phyloP scores from a whole-genome alignment of 2,797 vertebrate species.

The Periophthalmus magnuspinnatus region DNA sequence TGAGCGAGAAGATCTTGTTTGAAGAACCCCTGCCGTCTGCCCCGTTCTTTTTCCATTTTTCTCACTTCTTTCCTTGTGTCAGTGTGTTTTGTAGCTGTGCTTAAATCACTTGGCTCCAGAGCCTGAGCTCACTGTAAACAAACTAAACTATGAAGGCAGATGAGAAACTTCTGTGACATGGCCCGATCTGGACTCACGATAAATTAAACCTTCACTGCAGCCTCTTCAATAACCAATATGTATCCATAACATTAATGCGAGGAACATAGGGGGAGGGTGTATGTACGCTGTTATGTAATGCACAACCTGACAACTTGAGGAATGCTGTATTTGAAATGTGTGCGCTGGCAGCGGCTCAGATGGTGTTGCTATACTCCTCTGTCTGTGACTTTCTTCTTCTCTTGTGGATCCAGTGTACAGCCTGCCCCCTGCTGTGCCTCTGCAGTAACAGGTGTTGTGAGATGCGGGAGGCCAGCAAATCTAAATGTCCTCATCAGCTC shows the following conservation, averaged over 20 bases:
- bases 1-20: constrained; percentile 20
- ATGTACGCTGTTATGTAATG: constrained; percentile 10
- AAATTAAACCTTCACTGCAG: constrained; percentile 31
- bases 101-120: constrained; percentile 15
- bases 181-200: constrained; percentile 21
- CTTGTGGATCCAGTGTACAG: constrained; percentile 33
- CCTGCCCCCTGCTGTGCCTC: constrained; percentile 42
- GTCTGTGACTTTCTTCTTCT: constrained; percentile 35
- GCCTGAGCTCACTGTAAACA: constrained; percentile 18
- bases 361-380: constrained; percentile 6
- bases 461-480: constrained; percentile 55
- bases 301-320: constrained; percentile 7
- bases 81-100: constrained; percentile 18
- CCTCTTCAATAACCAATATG: constrained; percentile 29
- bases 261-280: not conserved
- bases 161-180: constrained; percentile 26
- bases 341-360: constrained; percentile 4
- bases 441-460: constrained; percentile 65
- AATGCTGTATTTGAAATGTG: constrained; percentile 14
- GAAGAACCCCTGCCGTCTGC: constrained; percentile 17
- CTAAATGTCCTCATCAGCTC: constrained; percentile 69
- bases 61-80: constrained; percentile 16
- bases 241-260: constrained; percentile 17
- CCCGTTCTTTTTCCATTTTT: constrained; percentile 13
- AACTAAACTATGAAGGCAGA: constrained; percentile 31